Evolutionary conservation across 2,797 vertebrate species (phyloP).

Genomic region (Lagodon rhomboides): DNA sequence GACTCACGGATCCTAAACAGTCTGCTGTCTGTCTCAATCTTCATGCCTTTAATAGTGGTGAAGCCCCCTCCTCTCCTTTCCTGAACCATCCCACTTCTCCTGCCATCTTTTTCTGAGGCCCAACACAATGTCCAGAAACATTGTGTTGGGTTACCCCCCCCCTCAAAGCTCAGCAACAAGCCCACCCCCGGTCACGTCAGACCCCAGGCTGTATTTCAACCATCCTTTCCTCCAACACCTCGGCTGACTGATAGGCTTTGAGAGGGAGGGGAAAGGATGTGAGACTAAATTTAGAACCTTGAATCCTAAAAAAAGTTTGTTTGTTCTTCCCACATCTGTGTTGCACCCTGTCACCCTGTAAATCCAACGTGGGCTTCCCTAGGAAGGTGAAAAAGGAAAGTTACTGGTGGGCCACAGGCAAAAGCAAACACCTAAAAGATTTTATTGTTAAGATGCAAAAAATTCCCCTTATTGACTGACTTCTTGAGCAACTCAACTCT

Average conservation of each 20-base stretch:
- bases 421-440: too few species aligned
- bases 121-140: constrained; percentile 63
- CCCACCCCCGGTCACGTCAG: constrained; percentile 40
- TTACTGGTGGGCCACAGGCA: too few species aligned
- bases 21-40: constrained; percentile 44
- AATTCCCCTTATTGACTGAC: too few species aligned
- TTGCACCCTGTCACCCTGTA: constrained; percentile 27
- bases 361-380: neutral
- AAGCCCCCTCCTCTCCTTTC: constrained; percentile 20
- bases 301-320: constrained; percentile 52
- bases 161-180: constrained; percentile 14
- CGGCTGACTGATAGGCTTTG: constrained; percentile 77
- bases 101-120: constrained; percentile 50
- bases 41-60: constrained; percentile 81
- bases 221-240: constrained; percentile 81
- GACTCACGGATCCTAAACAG: constrained; percentile 66
- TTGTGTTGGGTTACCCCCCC: too few species aligned
- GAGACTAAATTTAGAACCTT: constrained; percentile 83
- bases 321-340: constrained; percentile 56
- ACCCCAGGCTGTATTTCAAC: constrained; percentile 76
- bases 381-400: too few species aligned
- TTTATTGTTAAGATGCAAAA: too few species aligned
- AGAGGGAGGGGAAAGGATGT: constrained; percentile 62
- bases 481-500: too few species aligned
- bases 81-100: constrained; percentile 66